Evolutionary conservation across 2,113 vertebrate genomes (phyloP).

Genomic region (Callospermophilus lateralis): DNA sequence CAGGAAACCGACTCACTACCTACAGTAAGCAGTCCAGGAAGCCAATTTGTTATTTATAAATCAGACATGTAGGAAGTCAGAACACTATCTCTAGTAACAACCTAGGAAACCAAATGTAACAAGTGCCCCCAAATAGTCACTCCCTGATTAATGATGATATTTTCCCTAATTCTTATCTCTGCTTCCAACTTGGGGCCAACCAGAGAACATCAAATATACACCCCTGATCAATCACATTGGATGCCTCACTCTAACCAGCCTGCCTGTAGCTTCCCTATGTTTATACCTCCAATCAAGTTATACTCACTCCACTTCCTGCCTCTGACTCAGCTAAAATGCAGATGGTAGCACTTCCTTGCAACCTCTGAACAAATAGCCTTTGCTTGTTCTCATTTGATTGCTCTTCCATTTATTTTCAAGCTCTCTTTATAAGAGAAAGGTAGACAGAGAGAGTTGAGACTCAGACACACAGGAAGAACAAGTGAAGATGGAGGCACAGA

Average conservation of each 20-base stretch:
- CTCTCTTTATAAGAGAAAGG: background rate
- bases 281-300: background rate
- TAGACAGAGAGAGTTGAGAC: background rate
- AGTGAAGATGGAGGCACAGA: background rate
- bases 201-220: background rate
- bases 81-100: background rate
- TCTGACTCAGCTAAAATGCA: background rate
- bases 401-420: conserved; percentile 26
- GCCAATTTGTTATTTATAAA: background rate
- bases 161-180: background rate
- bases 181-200: background rate
- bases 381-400: background rate
- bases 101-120: background rate
- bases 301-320: background rate
- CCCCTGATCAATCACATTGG: background rate
- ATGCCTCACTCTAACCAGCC: background rate
- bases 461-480: background rate
- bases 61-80: no score
- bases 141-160: conserved; percentile 30
- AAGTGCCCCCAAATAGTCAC: background rate
- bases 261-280: background rate
- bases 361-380: background rate
- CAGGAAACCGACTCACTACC: background rate
- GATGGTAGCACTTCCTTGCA: background rate
- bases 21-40: background rate